Percentiles rank a stretch among this genome's conserved stretches.
Conservation (phyloP, 1,140 invertebrate species). For the Euura saliciscinereae region DNA sequence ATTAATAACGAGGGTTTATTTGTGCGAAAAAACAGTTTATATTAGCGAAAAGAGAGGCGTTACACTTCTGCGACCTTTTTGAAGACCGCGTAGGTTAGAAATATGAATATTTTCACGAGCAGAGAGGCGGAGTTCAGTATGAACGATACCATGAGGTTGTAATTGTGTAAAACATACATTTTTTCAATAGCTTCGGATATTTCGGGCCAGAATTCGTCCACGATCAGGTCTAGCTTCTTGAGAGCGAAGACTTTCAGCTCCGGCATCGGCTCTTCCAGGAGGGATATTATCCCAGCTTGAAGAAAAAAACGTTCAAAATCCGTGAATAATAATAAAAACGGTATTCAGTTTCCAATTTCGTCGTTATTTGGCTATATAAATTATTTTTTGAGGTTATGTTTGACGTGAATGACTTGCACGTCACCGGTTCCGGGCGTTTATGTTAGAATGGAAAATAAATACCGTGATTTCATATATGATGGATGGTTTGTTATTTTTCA, state of each 20-base stretch:
- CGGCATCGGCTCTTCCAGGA: constrained; percentile 91
- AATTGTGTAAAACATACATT: constrained; percentile 69
- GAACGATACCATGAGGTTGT: not conserved
- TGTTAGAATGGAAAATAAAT: no score
- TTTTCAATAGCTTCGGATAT: constrained; percentile 97
- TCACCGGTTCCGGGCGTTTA: not conserved
- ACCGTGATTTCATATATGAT: no score
- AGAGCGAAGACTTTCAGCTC: constrained; percentile 93
- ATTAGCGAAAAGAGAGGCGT: not conserved
- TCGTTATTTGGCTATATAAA: constrained; percentile 14
- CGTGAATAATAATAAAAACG: not conserved
- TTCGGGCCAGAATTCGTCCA: constrained; percentile 98
- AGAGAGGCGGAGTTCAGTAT: not conserved
- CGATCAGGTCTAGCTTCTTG: constrained; percentile 90
- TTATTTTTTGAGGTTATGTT: constrained; percentile 38
- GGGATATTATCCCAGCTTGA: constrained; percentile 91
- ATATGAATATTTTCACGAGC: constrained; percentile 10
- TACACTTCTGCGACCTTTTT: not conserved
- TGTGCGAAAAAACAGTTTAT: not conserved
- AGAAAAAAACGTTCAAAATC: constrained; percentile 32
- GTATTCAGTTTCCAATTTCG: constrained; percentile 17
- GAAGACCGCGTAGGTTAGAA: constrained; percentile 8
- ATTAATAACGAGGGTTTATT: not conserved
- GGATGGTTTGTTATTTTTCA: no score
- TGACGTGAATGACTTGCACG: constrained; percentile 28